Evolutionary conservation across 2,888 invertebrate genomes (phyloP).

Genomic region (Mythimna pallens): DNA sequence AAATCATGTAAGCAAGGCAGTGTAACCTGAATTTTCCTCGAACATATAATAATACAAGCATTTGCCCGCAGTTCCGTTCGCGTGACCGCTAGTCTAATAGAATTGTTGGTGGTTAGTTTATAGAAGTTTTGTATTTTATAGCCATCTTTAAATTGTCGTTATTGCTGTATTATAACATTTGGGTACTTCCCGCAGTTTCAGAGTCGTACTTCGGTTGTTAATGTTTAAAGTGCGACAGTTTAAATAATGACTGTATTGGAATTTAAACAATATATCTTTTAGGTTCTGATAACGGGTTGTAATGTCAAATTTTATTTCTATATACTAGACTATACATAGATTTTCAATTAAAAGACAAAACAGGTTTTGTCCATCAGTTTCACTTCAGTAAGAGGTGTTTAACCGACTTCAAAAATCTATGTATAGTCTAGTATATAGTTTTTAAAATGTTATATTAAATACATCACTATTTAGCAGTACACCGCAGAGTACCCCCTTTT

Average conservation of each 20-base stretch:
- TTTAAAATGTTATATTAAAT: too few relatives aligned
- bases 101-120: constrained; percentile 50
- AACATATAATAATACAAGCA: constrained; percentile 60
- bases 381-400: too few relatives aligned
- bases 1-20: constrained; percentile 53
- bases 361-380: too few relatives aligned
- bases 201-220: constrained; percentile 18
- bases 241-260: constrained; percentile 10
- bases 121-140: constrained; percentile 50
- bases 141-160: constrained; percentile 38
- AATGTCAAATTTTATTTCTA: neutral
- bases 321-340: too few relatives aligned
- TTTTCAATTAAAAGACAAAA: too few relatives aligned
- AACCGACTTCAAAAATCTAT: too few relatives aligned
- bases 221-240: constrained; percentile 31
- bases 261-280: neutral
- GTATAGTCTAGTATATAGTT: too few relatives aligned
- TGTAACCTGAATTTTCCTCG: constrained; percentile 53
- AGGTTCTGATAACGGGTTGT: neutral
- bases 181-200: constrained; percentile 24
- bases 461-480: too few relatives aligned
- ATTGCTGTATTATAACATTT: constrained; percentile 26
- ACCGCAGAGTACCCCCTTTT: too few relatives aligned
- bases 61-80: constrained; percentile 64
- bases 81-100: constrained; percentile 55